phyloP scores from a whole-genome alignment of 2,888 invertebrate species.

The Limulus polyphemus region DNA sequence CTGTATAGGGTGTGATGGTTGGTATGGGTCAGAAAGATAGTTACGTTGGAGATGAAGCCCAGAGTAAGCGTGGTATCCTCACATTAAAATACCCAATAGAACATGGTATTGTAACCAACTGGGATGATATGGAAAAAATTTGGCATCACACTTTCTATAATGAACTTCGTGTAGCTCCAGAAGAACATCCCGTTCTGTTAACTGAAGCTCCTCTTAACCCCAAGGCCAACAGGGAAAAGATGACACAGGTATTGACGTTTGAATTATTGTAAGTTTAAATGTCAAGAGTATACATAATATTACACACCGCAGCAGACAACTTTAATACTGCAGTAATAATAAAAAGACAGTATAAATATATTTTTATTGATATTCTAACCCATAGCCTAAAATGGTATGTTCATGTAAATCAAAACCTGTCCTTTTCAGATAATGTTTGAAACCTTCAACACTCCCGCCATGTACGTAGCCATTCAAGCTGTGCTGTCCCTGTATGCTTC shows the following conservation, averaged over 20 bases:
- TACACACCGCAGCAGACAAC: background rate
- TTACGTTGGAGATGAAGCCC: constrained; percentile 41
- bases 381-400: too few relatives aligned
- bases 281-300: too few relatives aligned
- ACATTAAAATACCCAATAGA: constrained; percentile 93
- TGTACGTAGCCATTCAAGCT: constrained; percentile 88
- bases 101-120: constrained; percentile 94
- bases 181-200: constrained; percentile 83
- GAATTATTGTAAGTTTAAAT: too few relatives aligned
- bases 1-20: constrained; percentile 56
- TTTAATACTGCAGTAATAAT: background rate
- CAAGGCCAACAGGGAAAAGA: constrained; percentile 89
- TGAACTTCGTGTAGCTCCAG: constrained; percentile 87
- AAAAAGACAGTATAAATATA: background rate
- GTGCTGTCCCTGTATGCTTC: constrained; percentile 84
- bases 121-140: constrained; percentile 98
- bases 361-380: too few relatives aligned
- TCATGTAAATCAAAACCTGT: too few relatives aligned
- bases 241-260: constrained; percentile 50
- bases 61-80: constrained; percentile 75
- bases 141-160: constrained; percentile 99
- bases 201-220: constrained; percentile 90
- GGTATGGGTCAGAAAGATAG: constrained; percentile 49
- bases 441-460: constrained; percentile 73
- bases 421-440: constrained; percentile 73